Conservation (phyloP, 1,140 invertebrate genomes). For the Scaptomyza graminum region DNA sequence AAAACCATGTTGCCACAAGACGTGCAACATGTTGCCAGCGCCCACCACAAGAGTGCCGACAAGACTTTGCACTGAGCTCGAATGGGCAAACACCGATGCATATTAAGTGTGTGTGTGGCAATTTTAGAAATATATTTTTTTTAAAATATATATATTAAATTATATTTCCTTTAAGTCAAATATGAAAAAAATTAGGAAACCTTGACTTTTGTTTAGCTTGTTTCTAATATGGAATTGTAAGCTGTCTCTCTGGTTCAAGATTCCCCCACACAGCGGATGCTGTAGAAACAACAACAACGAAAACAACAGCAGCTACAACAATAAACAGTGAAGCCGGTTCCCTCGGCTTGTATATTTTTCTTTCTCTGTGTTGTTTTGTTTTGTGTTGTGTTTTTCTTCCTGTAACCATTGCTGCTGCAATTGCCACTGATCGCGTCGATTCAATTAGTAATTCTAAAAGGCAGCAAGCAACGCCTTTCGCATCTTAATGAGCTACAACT, state of each 20-base stretch:
- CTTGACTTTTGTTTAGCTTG: not conserved
- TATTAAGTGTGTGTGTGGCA: slow-evolving; percentile 11
- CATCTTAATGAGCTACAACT: slow-evolving; percentile 69
- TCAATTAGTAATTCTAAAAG: slow-evolving; percentile 84
- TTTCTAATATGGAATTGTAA: not conserved
- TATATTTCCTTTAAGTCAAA: too few relatives aligned
- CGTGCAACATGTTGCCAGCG: slow-evolving; percentile 32
- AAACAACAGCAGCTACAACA: slow-evolving; percentile 26
- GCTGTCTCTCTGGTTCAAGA: not conserved
- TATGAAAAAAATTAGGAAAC: not conserved
- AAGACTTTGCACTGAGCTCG: slow-evolving; percentile 62
- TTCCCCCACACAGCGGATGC: slow-evolving; percentile 19
- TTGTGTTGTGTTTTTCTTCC: slow-evolving; percentile 10
- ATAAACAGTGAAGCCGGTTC: slow-evolving; percentile 58
- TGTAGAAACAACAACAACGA: slow-evolving; percentile 5
- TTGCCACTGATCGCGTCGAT: slow-evolving; percentile 81
- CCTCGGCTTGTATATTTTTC: not conserved
- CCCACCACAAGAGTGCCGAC: slow-evolving; percentile 50
- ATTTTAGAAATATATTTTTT: not conserved
- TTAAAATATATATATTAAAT: not conserved
- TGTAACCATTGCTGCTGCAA: slow-evolving; percentile 59
- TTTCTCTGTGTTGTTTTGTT: slow-evolving; percentile 33
- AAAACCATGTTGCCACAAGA: slow-evolving; percentile 71
- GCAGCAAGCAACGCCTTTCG: slow-evolving; percentile 77
- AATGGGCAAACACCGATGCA: slow-evolving; percentile 4